phyloP scores from a whole-genome alignment of 2,888 invertebrate species.

The Heteropelma amictum region DNA sequence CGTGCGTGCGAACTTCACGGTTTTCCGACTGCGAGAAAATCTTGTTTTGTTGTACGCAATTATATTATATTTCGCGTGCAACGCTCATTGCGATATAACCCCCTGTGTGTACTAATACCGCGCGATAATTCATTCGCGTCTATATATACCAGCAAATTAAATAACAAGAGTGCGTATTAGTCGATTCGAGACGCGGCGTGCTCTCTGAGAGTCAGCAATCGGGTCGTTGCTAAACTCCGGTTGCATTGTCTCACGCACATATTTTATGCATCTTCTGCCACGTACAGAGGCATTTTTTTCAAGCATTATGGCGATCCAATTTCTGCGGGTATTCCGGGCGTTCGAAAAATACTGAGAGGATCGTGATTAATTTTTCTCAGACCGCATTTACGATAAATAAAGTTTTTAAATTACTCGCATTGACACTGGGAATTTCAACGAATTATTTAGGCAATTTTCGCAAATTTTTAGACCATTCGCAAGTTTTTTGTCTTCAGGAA shows the following conservation, averaged over 20 bases:
- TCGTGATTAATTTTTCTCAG: too few species aligned
- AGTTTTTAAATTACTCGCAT: too few species aligned
- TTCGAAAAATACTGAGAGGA: too few species aligned
- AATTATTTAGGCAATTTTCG: too few species aligned
- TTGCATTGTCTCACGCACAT: slow-evolving; percentile 47
- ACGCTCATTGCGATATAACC: slow-evolving; percentile 42
- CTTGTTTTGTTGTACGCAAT: slow-evolving; percentile 41
- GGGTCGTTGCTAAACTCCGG: slow-evolving; percentile 49
- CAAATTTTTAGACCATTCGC: too few species aligned
- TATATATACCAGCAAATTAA: neutral
- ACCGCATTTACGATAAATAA: too few species aligned
- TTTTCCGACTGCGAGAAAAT: slow-evolving; percentile 52
- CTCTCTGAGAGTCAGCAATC: slow-evolving; percentile 42
- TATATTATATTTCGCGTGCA: slow-evolving; percentile 53
- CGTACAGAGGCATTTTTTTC: neutral
- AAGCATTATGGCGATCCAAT: neutral
- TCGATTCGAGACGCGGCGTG: slow-evolving; percentile 25
- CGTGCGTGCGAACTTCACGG: slow-evolving; percentile 56
- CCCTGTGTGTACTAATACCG: neutral
- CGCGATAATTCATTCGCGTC: too few species aligned
- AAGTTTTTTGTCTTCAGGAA: too few species aligned
- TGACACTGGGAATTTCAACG: too few species aligned
- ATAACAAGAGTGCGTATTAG: slow-evolving; percentile 20
- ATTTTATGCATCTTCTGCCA: neutral
- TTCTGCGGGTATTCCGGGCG: neutral